These are phyloP conservation scores for Xerus inauris DNA, from an alignment of 2,113 vertebrate species.

Conservation along the genomic window DNA sequence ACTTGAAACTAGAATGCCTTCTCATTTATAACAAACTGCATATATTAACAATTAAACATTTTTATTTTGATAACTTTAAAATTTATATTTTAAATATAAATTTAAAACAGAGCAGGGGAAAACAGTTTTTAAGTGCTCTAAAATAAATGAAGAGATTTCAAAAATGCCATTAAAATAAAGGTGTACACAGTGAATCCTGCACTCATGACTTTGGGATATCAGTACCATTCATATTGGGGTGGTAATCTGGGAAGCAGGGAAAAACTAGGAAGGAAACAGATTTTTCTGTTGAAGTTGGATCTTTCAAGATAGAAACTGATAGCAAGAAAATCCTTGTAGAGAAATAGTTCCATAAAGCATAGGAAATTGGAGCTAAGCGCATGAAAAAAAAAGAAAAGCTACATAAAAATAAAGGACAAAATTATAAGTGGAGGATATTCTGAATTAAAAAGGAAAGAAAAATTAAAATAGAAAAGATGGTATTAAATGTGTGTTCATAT, in stretches of 20 bases:
- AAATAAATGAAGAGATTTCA: constrained; percentile 2
- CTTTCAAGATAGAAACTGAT: neutral
- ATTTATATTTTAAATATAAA: no score
- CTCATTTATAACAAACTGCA: neutral
- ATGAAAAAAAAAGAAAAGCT: neutral
- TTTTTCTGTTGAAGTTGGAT: neutral
- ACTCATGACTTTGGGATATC: neutral
- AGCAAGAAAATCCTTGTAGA: neutral
- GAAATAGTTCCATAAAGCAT: neutral
- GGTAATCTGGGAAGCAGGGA: neutral
- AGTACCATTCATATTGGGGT: neutral
- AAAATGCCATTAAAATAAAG: neutral
- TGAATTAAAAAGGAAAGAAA: neutral
- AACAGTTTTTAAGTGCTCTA: neutral
- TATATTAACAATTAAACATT: neutral
- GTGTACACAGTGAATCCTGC: neutral
- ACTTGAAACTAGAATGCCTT: neutral
- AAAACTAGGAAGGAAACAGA: neutral
- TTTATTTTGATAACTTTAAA: neutral
- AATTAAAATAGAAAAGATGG: neutral
- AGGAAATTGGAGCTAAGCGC: neutral
- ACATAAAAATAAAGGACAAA: neutral
- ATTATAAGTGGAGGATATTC: neutral
- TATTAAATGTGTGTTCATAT: neutral
- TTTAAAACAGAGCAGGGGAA: neutral